Evolutionary conservation across 1,140 invertebrate species (phyloP).

Genomic region (Trachelipus rathkii): DNA sequence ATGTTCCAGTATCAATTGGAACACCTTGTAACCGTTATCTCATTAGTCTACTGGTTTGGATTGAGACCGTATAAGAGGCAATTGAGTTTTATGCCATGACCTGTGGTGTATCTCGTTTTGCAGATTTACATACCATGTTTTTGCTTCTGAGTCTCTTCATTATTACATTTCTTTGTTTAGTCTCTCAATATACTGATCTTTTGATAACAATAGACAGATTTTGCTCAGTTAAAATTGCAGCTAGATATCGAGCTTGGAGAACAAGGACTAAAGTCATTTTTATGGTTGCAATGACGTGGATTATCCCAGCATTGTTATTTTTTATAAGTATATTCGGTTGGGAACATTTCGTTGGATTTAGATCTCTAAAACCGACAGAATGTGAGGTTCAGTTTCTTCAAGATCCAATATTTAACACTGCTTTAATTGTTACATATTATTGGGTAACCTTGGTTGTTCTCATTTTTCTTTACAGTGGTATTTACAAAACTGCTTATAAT

Average conservation of each 20-base stretch:
- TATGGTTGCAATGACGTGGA: constrained; percentile 83
- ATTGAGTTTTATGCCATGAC: too few species aligned
- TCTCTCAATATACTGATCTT: constrained; percentile 98
- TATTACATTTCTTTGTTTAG: too few species aligned
- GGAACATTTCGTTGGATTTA: constrained; percentile 77
- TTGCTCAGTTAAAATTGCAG: constrained; percentile 97
- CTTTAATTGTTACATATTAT: constrained; percentile 95
- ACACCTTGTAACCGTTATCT: too few species aligned
- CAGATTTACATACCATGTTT: too few species aligned
- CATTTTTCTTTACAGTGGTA: constrained; percentile 91
- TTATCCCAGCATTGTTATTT: constrained; percentile 93
- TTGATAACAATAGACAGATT: constrained; percentile 98
- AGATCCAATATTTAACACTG: constrained; percentile 94
- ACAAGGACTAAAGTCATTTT: constrained; percentile 87
- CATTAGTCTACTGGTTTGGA: too few species aligned
- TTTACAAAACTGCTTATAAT: constrained; percentile 97
- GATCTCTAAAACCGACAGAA: constrained; percentile 77
- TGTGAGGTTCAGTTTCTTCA: constrained; percentile 97
- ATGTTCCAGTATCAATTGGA: too few species aligned
- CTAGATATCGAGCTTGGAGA: constrained; percentile 93
- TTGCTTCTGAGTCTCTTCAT: too few species aligned
- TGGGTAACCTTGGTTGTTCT: constrained; percentile 92
- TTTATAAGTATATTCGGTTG: constrained; percentile 98
- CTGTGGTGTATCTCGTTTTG: constrained; percentile 99
- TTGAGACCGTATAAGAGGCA: too few species aligned